A percentile compares a stretch with the other conserved stretches of the same genome.
These are phyloP conservation scores for Diarsia dahlii DNA, from an alignment of 2,888 invertebrate genomes.

Conservation along the genomic window DNA sequence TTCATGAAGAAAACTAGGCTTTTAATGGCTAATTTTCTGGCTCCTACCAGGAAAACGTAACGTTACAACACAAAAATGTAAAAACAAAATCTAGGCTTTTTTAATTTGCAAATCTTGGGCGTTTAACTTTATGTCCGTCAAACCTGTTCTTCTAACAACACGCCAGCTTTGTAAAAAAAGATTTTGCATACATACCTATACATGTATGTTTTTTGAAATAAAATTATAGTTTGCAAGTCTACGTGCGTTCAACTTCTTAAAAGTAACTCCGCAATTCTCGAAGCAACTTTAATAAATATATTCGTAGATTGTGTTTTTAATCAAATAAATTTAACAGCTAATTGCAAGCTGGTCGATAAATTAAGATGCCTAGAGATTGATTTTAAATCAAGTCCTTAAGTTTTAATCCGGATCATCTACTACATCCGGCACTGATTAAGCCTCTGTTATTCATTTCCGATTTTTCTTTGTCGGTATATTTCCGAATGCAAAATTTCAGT, in stretches of 20 bases:
- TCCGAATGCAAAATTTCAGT: conserved; percentile 42
- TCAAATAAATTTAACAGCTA: background rate
- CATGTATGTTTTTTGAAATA: too few species aligned
- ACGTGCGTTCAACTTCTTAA: background rate
- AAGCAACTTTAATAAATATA: too few species aligned
- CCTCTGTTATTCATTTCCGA: conserved; percentile 61
- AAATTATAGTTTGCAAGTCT: background rate
- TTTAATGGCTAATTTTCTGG: too few species aligned
- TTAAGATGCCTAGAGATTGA: background rate
- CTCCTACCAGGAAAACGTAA: too few species aligned
- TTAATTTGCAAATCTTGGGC: background rate
- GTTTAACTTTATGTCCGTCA: background rate
- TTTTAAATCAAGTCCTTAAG: conserved; percentile 3
- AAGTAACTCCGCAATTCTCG: too few species aligned
- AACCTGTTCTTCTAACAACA: too few species aligned
- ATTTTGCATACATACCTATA: too few species aligned
- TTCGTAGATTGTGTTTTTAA: background rate
- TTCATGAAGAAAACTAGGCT: background rate
- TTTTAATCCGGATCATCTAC: conserved; percentile 26
- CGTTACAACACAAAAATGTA: too few species aligned
- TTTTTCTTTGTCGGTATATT: conserved; percentile 46
- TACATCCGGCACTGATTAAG: conserved; percentile 49
- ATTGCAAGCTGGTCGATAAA: background rate
- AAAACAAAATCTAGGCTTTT: too few species aligned
- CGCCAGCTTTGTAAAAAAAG: too few species aligned